Evolutionary conservation across 2,797 vertebrate genomes (phyloP).

Genomic region (Bufotes viridis): DNA sequence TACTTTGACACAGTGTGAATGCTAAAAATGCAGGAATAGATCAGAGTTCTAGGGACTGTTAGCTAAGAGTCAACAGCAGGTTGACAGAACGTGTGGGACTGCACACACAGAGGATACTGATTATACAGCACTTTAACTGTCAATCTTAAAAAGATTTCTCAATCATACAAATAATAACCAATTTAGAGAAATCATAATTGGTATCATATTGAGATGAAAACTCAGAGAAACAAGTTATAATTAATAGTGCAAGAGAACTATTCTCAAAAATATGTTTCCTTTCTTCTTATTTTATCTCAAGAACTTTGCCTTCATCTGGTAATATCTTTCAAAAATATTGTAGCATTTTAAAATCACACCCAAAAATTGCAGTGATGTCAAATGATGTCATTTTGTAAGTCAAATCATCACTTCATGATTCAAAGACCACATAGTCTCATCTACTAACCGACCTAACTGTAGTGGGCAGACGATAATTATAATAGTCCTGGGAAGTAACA

Average conservation of each 20-base stretch:
- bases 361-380: too few species aligned
- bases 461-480: too few species aligned
- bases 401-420: neutral
- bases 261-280: neutral
- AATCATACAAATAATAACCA: slow-evolving; percentile 41
- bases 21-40: neutral
- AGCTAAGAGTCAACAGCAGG: slow-evolving; percentile 21
- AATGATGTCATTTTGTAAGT: neutral
- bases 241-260: neutral
- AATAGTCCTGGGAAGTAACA: too few species aligned
- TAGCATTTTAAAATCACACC: too few species aligned
- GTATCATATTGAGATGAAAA: slow-evolving; percentile 19
- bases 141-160: slow-evolving; percentile 3
- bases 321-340: too few species aligned
- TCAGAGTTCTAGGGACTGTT: neutral
- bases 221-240: neutral
- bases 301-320: neutral
- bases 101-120: slow-evolving; percentile 11
- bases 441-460: too few species aligned
- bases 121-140: slow-evolving; percentile 32
- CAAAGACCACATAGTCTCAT: too few species aligned
- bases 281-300: neutral
- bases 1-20: neutral
- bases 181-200: slow-evolving; percentile 17
- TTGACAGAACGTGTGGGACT: slow-evolving; percentile 5